Evolutionary conservation across 2,888 invertebrate species (phyloP), one percentile per base, ranked within the genome.

Genomic region (Notocelia uddmanniana): DNA sequence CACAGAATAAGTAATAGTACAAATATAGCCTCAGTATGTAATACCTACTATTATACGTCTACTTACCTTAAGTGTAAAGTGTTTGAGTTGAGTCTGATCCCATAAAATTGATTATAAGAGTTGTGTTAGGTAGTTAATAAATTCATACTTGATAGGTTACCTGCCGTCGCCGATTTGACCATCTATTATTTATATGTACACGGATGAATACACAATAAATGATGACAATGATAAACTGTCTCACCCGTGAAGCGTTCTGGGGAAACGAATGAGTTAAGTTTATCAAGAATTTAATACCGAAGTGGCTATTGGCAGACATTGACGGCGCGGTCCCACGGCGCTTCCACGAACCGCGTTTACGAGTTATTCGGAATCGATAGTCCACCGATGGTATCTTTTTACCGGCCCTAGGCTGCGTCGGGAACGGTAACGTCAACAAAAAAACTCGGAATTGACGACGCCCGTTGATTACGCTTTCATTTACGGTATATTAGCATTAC

Each of bases 401-500:
- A 58, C 15, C 45, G 45, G 13, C 19, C 37, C 58, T 21, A 58
- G 34, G 31, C 57, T 11, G 18, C 21, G 58, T 34, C 19, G 19
- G n/a, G 34, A 34, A 57, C 57, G 57, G 57, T 11, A 31, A 10
- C 19, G 1, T 57, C 15, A 34, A 37, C 8, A 34, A 58, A 58
- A 58, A 58, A 15, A 19, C 8, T 19, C 19, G 2, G 58, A 34
- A 57, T 57, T 18, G 34, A 57, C 55, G 55, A 3, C 19, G 58
- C 34, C 37, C 34, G 37, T 15, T 58, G 58, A 58, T 58, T 58
- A 21, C 58, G 58, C 37, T 58, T 57, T 37, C 58, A 58, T 58
- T 58, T 37, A 37, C 58, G 58, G 58, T 58, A 58, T 6, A 37
- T 58, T 58, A 31, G 34, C 58, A 58, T 58, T 55, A 69, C 55